Evolutionary conservation across 1,140 invertebrate genomes (phyloP), one percentile per base, ranked within the genome.

Genomic region (Drosophila equinoxialis): DNA sequence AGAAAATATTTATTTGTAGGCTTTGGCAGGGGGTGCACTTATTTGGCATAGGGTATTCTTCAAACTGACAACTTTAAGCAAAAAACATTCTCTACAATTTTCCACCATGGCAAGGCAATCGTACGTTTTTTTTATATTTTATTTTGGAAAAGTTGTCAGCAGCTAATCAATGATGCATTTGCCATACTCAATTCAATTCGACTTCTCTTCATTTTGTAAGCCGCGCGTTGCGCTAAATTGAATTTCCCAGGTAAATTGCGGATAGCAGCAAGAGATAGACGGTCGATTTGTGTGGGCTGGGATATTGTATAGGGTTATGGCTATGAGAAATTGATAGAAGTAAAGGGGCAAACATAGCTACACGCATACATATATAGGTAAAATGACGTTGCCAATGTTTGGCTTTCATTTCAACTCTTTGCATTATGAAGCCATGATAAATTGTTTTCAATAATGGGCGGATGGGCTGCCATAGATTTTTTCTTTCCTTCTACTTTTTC

Each of bases 151-250:
- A 62, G 59, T 57, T 72, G 71, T 72, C 71, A 72, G 65, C 65
- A 33, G 65, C 71, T 63, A 64, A 68, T 73, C 65, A 68, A 73
- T 68, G 60, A 68, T 73, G 66, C 65, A 76, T 20, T 45, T 62
- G 51, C 45, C 35, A 48, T 51, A 48, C 66, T 71, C 30, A 26
- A 78, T 51, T 33, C 74, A 51, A 78, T 51, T 33, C 74, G 51
- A 78, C 82, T 82, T 82, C 65, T 82, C 74, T 65, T 82, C 79
- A 74, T 82, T 78, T 71, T 10, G 35, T 77, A 45, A 77, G 71
- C 48, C 67, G 61, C 74, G 66, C 57, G 66, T 20, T 51, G 79
- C 71, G 63, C 71, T 77, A 81, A 82, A 82, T 82, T 82, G 79
- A 82, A 82, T 82, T 82, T 82, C 74, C 75, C 58, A 66, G 61